Percentiles rank a stretch among this genome's conserved stretches.
Evolutionary conservation across 1,140 invertebrate species (phyloP).

Genomic region (Temnothorax nylanderi): DNA sequence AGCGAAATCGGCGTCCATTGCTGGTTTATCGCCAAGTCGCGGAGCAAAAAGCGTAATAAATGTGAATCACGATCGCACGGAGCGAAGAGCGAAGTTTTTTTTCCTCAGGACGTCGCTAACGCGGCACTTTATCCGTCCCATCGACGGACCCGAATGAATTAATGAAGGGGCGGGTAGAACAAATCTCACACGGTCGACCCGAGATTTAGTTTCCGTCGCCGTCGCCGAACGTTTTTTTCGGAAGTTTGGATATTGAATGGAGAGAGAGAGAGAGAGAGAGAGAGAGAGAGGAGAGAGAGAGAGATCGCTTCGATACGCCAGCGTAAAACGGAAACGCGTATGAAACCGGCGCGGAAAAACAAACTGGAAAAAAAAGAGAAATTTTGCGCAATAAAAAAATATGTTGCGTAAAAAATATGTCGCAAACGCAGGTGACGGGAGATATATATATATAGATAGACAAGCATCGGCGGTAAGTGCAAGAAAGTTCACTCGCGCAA

Average conservation of each 20-base stretch:
- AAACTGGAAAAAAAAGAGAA: neutral
- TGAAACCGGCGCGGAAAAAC: neutral
- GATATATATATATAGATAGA: neutral
- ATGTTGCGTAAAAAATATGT: neutral
- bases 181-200: conserved; percentile 28
- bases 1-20: conserved; percentile 30
- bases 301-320: neutral
- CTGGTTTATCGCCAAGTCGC: conserved; percentile 39
- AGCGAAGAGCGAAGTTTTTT: neutral
- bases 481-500: conserved; percentile 14
- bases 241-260: conserved; percentile 42
- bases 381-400: neutral
- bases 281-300: too few relatives aligned
- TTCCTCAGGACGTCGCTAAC: conserved; percentile 25
- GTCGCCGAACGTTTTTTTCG: neutral
- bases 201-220: conserved; percentile 25
- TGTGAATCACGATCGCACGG: conserved; percentile 23
- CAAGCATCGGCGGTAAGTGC: neutral
- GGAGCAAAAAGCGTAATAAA: conserved; percentile 43
- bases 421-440: neutral
- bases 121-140: conserved; percentile 48
- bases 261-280: neutral
- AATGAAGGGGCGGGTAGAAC: conserved; percentile 52
- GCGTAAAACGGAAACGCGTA: neutral
- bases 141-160: conserved; percentile 49